Evolutionary conservation across 2,888 invertebrate genomes (phyloP).

Genomic region (Drosophila austrosaltans): DNA sequence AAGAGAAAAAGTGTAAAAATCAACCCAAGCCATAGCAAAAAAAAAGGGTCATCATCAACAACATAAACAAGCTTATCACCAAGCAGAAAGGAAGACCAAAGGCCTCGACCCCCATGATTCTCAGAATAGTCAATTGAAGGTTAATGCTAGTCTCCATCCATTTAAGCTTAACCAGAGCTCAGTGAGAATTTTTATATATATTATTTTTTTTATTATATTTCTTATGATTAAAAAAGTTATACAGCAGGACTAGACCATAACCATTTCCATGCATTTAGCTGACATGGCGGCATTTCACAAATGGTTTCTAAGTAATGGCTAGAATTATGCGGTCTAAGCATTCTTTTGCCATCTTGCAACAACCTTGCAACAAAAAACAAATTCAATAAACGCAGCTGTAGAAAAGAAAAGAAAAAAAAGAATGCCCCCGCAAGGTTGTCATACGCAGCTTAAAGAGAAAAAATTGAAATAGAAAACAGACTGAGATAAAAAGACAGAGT

Average conservation of each 20-base stretch:
- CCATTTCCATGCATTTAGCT: constrained; percentile 48
- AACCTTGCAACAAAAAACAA: constrained; percentile 36
- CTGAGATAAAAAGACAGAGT: neutral
- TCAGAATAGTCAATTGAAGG: constrained; percentile 54
- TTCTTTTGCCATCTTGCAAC: constrained; percentile 17
- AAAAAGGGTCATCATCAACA: constrained; percentile 9
- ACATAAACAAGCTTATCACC: constrained; percentile 69
- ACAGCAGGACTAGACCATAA: neutral
- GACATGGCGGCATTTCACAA: constrained; percentile 55
- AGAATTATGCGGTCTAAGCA: neutral
- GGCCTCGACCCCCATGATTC: neutral
- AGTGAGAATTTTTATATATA: constrained; percentile 37
- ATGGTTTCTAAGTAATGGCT: constrained; percentile 17
- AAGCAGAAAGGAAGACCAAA: neutral
- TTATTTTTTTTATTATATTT: constrained; percentile 31
- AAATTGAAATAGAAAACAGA: constrained; percentile 2
- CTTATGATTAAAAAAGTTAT: constrained; percentile 33
- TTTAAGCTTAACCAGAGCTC: constrained; percentile 52
- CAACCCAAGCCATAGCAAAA: constrained; percentile 29
- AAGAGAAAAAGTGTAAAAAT: constrained; percentile 34
- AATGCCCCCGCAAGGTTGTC: constrained; percentile 14
- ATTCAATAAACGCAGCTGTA: constrained; percentile 40
- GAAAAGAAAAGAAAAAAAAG: constrained; percentile 1
- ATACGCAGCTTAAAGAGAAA: constrained; percentile 10
- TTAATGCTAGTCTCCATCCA: constrained; percentile 42